These are phyloP conservation scores for Salarias fasciatus DNA, from an alignment of 2,797 vertebrate genomes.

Conservation along the genomic window DNA sequence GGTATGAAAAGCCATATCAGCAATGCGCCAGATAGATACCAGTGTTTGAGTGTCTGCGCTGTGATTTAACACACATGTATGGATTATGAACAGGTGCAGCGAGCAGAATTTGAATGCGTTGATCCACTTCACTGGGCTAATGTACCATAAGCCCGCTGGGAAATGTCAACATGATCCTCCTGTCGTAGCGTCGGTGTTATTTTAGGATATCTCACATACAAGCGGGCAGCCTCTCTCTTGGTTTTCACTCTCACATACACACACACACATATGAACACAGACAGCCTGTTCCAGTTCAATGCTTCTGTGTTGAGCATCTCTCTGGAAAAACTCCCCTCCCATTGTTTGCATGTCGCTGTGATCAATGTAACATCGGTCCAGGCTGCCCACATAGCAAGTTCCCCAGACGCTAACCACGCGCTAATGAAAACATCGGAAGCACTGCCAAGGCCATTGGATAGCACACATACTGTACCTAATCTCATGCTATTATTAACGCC, in stretches of 20 bases:
- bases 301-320: constrained; percentile 57
- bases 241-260: background rate
- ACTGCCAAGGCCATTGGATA: constrained; percentile 70
- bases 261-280: constrained; percentile 22
- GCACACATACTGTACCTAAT: constrained; percentile 65
- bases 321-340: constrained; percentile 67
- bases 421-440: constrained; percentile 80
- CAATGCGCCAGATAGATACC: constrained; percentile 24
- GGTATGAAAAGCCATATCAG: constrained; percentile 39
- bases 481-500: constrained; percentile 71
- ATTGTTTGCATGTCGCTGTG: constrained; percentile 72
- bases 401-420: constrained; percentile 72
- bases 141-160: constrained; percentile 55
- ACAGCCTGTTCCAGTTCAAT: constrained; percentile 65
- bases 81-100: constrained; percentile 36
- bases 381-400: constrained; percentile 68
- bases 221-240: background rate
- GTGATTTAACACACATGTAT: constrained; percentile 41
- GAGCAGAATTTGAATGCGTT: constrained; percentile 46
- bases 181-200: constrained; percentile 65
- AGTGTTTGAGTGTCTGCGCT: constrained; percentile 27
- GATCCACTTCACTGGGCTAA: constrained; percentile 62
- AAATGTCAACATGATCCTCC: constrained; percentile 72
- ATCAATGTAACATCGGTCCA: constrained; percentile 67
- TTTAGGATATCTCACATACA: constrained; percentile 57